Evolutionary conservation across 2,797 vertebrate genomes (phyloP).

Genomic region (Selene dorsalis): DNA sequence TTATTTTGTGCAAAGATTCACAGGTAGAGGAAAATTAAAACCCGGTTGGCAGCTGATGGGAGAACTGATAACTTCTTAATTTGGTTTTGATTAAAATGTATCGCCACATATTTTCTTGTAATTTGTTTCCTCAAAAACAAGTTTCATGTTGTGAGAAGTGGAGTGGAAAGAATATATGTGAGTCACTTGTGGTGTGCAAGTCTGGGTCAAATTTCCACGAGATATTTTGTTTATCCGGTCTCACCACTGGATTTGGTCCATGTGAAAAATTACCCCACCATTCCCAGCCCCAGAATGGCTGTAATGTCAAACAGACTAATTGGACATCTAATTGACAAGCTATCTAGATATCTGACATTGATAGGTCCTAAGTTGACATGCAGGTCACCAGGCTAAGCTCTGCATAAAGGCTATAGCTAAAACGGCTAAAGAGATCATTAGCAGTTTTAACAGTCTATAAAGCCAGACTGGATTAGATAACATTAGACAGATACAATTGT

Average conservation of each 20-base stretch:
- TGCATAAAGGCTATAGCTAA: constrained; percentile 40
- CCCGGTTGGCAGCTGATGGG: neutral
- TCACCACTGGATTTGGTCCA: constrained; percentile 23
- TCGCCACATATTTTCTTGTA: neutral
- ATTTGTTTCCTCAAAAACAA: neutral
- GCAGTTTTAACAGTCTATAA: constrained; percentile 55
- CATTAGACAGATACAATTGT: constrained; percentile 45
- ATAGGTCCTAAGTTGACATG: constrained; percentile 38
- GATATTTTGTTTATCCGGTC: constrained; percentile 7
- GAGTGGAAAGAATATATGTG: constrained; percentile 10
- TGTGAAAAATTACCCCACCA: constrained; percentile 35
- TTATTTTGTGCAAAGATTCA: neutral
- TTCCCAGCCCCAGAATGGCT: constrained; percentile 16
- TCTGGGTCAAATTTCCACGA: constrained; percentile 22
- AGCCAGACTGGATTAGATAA: constrained; percentile 40
- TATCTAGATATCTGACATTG: constrained; percentile 43
- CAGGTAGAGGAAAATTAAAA: neutral
- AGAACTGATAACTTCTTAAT: neutral
- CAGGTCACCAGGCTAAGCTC: constrained; percentile 53
- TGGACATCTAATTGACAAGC: constrained; percentile 43
- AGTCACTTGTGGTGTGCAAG: constrained; percentile 4
- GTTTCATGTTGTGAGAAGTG: constrained; percentile 12
- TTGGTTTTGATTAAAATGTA: neutral
- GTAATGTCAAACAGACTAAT: constrained; percentile 49
- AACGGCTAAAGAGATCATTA: constrained; percentile 67